Percentiles rank a stretch among this genome's conserved stretches.
Evolutionary conservation across 2,113 vertebrate genomes (phyloP).

Genomic region (Pterocles gutturalis): DNA sequence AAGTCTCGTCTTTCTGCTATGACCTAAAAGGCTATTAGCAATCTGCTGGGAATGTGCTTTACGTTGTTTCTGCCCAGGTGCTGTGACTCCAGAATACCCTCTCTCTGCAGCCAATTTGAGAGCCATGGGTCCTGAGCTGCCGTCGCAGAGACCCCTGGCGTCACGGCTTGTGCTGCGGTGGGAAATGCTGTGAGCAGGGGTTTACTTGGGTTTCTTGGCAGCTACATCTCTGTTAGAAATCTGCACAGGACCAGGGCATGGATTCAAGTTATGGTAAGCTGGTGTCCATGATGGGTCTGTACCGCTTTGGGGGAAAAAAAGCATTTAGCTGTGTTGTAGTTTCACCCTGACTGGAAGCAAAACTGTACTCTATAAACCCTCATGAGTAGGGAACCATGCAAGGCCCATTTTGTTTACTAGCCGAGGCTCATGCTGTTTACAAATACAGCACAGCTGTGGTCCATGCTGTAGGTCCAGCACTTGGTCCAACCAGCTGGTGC

Average conservation of each 20-base stretch:
- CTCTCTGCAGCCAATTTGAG: background rate
- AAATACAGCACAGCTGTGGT: background rate
- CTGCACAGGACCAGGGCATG: background rate
- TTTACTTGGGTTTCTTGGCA: background rate
- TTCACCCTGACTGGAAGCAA: too few species aligned
- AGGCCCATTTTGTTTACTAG: background rate
- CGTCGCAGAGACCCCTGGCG: rapidly evolving
- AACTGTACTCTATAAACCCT: background rate
- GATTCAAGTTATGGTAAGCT: background rate
- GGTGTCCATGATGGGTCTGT: background rate
- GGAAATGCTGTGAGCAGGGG: background rate
- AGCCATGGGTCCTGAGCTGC: background rate
- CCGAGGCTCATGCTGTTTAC: background rate
- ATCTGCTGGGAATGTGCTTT: background rate
- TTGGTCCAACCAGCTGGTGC: background rate
- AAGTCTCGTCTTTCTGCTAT: background rate
- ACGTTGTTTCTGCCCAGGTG: background rate
- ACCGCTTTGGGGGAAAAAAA: background rate
- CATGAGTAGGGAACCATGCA: background rate
- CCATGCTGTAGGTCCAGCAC: background rate
- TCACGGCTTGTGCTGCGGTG: rapidly evolving
- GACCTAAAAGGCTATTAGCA: background rate
- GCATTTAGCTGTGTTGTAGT: background rate
- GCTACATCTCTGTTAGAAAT: too few species aligned
- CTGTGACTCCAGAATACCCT: background rate